Conservation (phyloP, 2,797 vertebrate species). For the Mormyrus hasselquistii region DNA sequence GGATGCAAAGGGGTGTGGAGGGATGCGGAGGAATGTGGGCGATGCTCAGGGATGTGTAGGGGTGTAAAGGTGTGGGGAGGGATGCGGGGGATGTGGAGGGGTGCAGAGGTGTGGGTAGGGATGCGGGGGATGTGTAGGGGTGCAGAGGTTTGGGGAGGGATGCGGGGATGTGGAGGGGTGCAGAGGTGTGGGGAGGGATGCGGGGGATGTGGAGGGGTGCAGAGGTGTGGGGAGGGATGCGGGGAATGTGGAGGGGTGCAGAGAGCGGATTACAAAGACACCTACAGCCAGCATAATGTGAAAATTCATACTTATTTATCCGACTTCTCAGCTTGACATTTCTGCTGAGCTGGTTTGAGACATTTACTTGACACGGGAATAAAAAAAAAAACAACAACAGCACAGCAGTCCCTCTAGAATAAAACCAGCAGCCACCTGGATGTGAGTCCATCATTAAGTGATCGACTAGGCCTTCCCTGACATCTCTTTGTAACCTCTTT, state of each 20-base stretch:
- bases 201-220: too few relatives aligned
- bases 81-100: too few relatives aligned
- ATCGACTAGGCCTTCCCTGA: background rate
- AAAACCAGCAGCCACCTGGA: background rate
- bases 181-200: too few relatives aligned
- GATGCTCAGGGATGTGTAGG: too few relatives aligned
- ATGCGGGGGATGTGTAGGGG: too few relatives aligned
- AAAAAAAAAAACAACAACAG: background rate
- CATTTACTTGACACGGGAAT: background rate
- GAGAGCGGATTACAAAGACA: background rate
- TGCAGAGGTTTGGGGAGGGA: background rate
- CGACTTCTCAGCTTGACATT: background rate
- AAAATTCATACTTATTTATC: background rate
- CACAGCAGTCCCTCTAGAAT: background rate
- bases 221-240: too few relatives aligned
- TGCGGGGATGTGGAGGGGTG: too few relatives aligned
- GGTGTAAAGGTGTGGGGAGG: too few relatives aligned
- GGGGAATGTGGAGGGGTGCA: background rate
- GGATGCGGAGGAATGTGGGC: too few relatives aligned
- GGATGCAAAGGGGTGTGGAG: too few relatives aligned
- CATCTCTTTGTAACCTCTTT: slow-evolving; percentile 24
- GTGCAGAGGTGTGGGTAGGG: too few relatives aligned
- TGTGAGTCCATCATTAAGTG: background rate
- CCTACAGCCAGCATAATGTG: background rate
- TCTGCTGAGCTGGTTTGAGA: background rate